phyloP scores from a whole-genome alignment of 2,888 invertebrate genomes.

The Galeopsomyia nigrocyanea region DNA sequence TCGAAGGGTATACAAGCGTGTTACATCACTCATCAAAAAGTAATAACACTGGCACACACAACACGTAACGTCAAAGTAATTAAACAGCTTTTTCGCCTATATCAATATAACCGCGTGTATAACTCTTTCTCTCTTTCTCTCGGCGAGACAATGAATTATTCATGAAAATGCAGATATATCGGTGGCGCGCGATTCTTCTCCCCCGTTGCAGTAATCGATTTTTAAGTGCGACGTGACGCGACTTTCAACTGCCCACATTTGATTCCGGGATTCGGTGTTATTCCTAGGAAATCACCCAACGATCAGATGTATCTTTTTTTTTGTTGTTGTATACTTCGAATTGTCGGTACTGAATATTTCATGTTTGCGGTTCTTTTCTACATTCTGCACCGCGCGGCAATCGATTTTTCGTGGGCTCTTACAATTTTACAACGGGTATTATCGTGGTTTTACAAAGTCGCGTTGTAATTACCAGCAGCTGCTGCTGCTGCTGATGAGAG shows the following conservation, averaged over 20 bases:
- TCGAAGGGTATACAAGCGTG: background rate
- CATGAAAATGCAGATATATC: slow-evolving; percentile 36
- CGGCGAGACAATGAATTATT: slow-evolving; percentile 38
- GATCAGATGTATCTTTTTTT: background rate
- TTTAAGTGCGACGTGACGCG: slow-evolving; percentile 29
- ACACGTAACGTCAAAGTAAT: slow-evolving; percentile 38
- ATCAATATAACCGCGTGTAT: too few species aligned
- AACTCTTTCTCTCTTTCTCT: background rate
- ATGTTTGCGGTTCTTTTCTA: too few species aligned
- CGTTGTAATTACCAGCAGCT: too few species aligned
- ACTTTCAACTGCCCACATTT: background rate
- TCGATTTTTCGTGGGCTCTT: too few species aligned
- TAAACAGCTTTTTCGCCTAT: slow-evolving; percentile 6
- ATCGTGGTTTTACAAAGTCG: too few species aligned
- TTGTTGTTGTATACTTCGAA: too few species aligned
- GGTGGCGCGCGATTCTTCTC: background rate
- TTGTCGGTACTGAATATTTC: too few species aligned
- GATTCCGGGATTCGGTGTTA: slow-evolving; percentile 1
- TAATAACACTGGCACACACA: slow-evolving; percentile 24
- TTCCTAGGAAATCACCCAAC: slow-evolving; percentile 14
- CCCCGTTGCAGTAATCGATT: slow-evolving; percentile 27
- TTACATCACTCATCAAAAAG: slow-evolving; percentile 11
- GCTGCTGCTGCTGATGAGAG: too few species aligned
- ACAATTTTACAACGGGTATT: too few species aligned
- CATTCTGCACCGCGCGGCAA: too few species aligned